Percentiles rank a stretch among this genome's conserved stretches.
Evolutionary conservation across 2,113 vertebrate species (phyloP).

Genomic region (Balaenoptera acutorostrata): DNA sequence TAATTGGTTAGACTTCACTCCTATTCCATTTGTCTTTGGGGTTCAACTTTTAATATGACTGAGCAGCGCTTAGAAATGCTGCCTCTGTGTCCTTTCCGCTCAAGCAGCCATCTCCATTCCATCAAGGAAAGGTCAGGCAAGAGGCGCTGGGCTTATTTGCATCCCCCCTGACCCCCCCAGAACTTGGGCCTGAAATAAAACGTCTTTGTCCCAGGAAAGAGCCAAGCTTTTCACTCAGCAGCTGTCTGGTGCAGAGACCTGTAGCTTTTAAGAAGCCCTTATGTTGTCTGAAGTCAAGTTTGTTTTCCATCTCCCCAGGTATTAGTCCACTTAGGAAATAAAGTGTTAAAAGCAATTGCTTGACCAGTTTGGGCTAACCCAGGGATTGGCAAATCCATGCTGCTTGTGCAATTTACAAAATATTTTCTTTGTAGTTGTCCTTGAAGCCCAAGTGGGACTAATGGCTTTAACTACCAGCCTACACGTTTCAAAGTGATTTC

Average conservation of each 20-base stretch:
- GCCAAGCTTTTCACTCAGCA: not conserved
- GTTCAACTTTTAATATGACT: not conserved
- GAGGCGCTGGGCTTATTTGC: not conserved
- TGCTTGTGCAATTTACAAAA: conserved; percentile 39
- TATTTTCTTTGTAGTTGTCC: conserved; percentile 58
- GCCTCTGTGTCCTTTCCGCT: not conserved
- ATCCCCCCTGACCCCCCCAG: not conserved
- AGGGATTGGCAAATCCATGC: conserved; percentile 22
- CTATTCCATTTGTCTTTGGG: not conserved
- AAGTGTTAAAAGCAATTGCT: conserved; percentile 56
- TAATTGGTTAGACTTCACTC: not conserved
- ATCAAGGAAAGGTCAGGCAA: not conserved
- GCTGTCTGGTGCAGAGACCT: not conserved
- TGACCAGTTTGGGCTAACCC: conserved; percentile 19
- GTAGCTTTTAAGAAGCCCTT: not conserved
- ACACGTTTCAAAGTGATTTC: conserved; percentile 52
- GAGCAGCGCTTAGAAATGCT: not conserved
- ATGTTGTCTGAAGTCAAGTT: not conserved
- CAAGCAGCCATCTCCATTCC: not conserved
- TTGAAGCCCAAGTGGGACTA: conserved; percentile 52
- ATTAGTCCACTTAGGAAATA: conserved; percentile 11
- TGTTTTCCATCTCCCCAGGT: not conserved
- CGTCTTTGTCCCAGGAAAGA: not conserved
- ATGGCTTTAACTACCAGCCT: conserved; percentile 60
- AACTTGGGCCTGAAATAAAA: not conserved